Conservation (phyloP, 2,113 vertebrate genomes). For the Mormoops blainvillei region DNA sequence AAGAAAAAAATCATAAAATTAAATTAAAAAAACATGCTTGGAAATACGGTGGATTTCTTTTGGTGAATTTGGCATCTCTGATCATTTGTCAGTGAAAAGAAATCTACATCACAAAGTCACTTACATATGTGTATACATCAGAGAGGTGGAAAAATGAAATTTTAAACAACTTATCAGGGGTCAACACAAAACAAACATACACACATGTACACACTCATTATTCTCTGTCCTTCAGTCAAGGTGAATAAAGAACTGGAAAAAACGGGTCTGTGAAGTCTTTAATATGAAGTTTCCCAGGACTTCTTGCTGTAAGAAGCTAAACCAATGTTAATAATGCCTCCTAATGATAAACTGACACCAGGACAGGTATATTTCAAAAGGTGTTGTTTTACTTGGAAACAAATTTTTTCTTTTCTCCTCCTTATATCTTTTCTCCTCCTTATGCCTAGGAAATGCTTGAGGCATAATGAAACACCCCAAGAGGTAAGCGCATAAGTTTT, state of each 20-base stretch:
- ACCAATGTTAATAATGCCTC: neutral
- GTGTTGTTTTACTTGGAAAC: neutral
- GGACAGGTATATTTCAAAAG: constrained; percentile 14
- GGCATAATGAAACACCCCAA: neutral
- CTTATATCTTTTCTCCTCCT: neutral
- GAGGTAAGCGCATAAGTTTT: neutral
- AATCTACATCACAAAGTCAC: neutral
- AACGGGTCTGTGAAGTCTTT: neutral
- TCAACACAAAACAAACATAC: neutral
- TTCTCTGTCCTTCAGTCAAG: neutral
- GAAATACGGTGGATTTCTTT: neutral
- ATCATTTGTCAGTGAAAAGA: constrained; percentile 3
- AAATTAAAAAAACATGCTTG: constrained; percentile 8
- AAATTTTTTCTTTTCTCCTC: neutral
- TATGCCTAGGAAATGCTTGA: neutral
- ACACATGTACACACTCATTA: neutral
- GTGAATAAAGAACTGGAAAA: neutral
- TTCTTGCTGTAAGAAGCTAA: neutral
- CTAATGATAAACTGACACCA: neutral
- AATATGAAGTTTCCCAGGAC: neutral
- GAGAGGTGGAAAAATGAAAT: neutral
- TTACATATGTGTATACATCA: neutral
- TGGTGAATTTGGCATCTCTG: neutral
- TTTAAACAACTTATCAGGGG: neutral
- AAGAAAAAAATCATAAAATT: neutral